Base-by-base conservation (phyloP, 2,113 vertebrate genomes). In the Collichthys lucidus region DNA sequence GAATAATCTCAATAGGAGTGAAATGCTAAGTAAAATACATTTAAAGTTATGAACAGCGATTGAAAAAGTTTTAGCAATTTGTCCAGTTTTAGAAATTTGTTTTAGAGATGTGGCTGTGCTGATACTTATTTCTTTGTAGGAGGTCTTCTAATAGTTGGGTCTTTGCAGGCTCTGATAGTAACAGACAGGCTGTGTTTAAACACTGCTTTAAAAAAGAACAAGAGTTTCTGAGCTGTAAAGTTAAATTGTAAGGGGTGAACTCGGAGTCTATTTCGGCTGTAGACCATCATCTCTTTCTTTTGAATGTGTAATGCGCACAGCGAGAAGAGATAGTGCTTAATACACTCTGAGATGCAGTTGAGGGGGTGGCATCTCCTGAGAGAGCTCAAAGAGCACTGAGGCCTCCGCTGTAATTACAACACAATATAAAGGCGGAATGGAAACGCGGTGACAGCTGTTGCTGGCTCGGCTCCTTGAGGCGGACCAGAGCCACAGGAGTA, bases 401-500 rank as follows among this genome's bases (percentile, higher is more conserved):
- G 84, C 83, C 83, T 82, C 84, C 44, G 84, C 84, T 90, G 85
- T 91, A 92, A 94, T 92, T 91, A 92, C 86, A 82, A 56, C 62
- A 80, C 74, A 69, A 80, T 86, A 82, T 72, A 75, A 85, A 86
- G 83, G 74, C 59, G 47, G 78, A 86, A 86, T 89, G 71, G 88
- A 88, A 87, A 81, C n/a, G n/a, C 73, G 12, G 55, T 59, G 75
- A 91, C 82, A 88, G 90, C 86, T 90, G 88, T 78, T 88, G 86
- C 83, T 69, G 78, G 71, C 82, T 71, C 11, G 62, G 64, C 83
- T 88, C 77, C 83, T 86, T 72, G 63, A 86, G 84, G 83, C 75
- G 4, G 74, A 68, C 69, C 40, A 5, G 29, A 83, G 81, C 77
- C 73, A 64, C 57, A 44, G 53, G 76, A 86, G 78, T 31, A 75